These are phyloP conservation scores for Hydrotaea diabolus DNA, from an alignment of 2,888 invertebrate genomes.

Conservation along the genomic window DNA sequence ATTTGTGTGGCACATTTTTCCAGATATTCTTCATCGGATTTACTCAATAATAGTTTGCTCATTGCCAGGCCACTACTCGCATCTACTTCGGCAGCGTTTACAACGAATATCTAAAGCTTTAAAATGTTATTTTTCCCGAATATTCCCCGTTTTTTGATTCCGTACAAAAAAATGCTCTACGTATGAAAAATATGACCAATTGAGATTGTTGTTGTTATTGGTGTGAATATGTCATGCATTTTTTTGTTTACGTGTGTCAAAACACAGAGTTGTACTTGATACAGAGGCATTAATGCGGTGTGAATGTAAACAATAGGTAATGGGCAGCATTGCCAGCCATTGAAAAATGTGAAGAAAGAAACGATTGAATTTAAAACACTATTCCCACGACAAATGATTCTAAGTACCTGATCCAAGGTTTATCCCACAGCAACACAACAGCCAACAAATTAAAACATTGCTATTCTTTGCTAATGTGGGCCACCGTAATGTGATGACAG, in stretches of 20 bases:
- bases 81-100: no score
- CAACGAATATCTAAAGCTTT: no score
- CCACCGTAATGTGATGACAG: no score
- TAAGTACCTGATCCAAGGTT: no score
- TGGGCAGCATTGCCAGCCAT: conserved; percentile 17
- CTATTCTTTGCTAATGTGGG: no score
- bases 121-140: no score
- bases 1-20: conserved; percentile 84
- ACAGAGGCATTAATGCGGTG: not conserved
- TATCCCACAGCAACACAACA: no score
- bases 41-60: conserved; percentile 86
- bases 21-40: conserved; percentile 86
- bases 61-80: conserved; percentile 73
- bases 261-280: conserved; percentile 22
- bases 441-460: no score
- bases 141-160: no score
- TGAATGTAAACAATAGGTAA: not conserved
- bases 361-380: no score
- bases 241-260: conserved; percentile 64
- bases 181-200: conserved; percentile 40
- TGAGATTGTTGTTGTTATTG: conserved; percentile 53
- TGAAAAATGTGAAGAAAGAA: not conserved
- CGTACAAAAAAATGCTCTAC: conserved; percentile 21
- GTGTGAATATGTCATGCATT: not conserved
- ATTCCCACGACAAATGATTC: no score